These are phyloP conservation scores for Graptemys geographica DNA, from an alignment of 2,797 vertebrate genomes.

Conservation along the genomic window DNA sequence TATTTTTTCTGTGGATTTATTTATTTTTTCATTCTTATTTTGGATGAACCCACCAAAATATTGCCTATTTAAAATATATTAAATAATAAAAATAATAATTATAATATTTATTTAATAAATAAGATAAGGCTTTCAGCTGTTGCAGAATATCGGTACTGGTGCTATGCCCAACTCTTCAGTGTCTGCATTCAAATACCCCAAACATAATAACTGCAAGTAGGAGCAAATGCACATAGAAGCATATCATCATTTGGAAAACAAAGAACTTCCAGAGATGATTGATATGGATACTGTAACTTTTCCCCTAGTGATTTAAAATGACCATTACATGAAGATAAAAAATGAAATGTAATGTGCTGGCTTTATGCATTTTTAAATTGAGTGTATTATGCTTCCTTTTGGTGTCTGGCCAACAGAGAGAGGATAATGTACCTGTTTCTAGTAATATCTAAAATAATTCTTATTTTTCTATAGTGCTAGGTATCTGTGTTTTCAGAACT, in stretches of 20 bases:
- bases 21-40: conserved; percentile 35
- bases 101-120: not conserved
- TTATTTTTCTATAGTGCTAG: not conserved
- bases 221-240: not conserved
- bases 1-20: conserved; percentile 42
- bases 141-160: not conserved
- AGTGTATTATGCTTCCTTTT: not conserved
- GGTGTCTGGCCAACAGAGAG: not conserved
- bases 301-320: not conserved
- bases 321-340: not conserved
- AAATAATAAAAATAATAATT: not conserved
- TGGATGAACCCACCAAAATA: conserved; percentile 34
- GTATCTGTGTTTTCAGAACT: not conserved
- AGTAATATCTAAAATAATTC: not conserved
- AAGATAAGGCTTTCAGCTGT: not conserved
- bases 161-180: not conserved
- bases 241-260: not conserved
- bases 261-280: not conserved
- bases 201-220: not conserved
- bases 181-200: not conserved
- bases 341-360: not conserved
- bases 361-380: not conserved
- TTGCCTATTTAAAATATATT: not conserved
- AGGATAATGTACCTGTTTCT: not conserved
- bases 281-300: not conserved